A percentile compares a stretch with the other conserved stretches of the same genome.
phyloP scores from a whole-genome alignment of 2,797 vertebrate genomes.

The Pangasius sanitwongsei region DNA sequence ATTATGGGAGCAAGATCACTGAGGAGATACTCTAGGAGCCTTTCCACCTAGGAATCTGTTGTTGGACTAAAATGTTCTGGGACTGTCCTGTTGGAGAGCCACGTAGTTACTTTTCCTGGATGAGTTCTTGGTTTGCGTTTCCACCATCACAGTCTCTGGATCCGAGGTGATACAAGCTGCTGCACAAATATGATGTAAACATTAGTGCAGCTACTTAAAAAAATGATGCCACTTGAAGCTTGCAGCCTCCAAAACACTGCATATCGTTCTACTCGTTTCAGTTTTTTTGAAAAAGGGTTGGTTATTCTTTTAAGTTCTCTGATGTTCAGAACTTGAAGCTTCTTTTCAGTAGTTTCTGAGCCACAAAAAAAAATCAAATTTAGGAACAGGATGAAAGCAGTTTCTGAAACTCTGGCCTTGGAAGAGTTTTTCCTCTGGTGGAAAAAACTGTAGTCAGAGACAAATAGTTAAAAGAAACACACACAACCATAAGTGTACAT shows the following conservation, averaged over 20 bases:
- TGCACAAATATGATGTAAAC: not conserved
- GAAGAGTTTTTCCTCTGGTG: not conserved
- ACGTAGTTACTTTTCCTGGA: not conserved
- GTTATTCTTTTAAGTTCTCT: not conserved
- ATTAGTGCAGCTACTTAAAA: not conserved
- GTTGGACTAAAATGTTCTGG: not conserved
- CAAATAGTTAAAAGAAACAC: not conserved
- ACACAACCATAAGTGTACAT: not conserved
- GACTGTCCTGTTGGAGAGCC: not conserved
- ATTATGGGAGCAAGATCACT: conserved; percentile 5
- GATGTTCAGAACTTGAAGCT: not conserved
- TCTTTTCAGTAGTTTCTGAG: not conserved
- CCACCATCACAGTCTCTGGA: not conserved
- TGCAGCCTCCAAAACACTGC: not conserved
- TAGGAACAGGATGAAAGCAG: not conserved
- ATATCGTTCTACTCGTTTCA: not conserved
- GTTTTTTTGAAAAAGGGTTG: not conserved
- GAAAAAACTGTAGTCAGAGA: not conserved
- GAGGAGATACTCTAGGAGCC: not conserved
- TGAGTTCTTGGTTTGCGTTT: not conserved
- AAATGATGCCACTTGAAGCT: not conserved
- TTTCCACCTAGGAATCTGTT: not conserved
- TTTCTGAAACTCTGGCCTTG: not conserved
- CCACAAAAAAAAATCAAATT: not conserved
- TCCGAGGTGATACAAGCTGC: not conserved